Evolutionary conservation across 2,888 invertebrate species (phyloP).

Genomic region (Caenorhabditis doughertyi): DNA sequence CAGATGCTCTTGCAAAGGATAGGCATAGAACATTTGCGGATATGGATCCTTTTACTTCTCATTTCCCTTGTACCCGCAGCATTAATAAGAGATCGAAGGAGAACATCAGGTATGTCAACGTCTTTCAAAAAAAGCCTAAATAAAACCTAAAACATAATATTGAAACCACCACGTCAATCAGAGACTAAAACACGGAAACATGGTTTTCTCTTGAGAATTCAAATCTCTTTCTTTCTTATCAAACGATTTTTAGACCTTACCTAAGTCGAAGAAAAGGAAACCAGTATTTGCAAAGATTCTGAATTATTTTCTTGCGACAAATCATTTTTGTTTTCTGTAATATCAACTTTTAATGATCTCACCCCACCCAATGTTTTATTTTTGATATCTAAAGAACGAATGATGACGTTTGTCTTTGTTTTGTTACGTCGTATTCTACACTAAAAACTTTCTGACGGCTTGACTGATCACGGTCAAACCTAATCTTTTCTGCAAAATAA

Average conservation of each 20-base stretch:
- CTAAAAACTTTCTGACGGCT: conserved; percentile 22
- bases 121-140: neutral
- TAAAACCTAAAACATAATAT: no score
- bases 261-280: neutral
- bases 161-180: neutral
- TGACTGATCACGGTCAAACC: conserved; percentile 27
- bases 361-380: neutral
- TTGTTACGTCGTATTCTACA: neutral
- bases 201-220: neutral
- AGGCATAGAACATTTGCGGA: conserved; percentile 67
- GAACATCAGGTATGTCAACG: conserved; percentile 42
- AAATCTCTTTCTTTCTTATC: no score
- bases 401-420: conserved; percentile 23
- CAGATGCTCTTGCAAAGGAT: conserved; percentile 69
- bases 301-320: neutral
- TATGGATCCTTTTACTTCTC: conserved; percentile 60
- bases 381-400: conserved; percentile 8
- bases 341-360: conserved; percentile 27
- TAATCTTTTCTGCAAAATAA: conserved; percentile 13
- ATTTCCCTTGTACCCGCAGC: conserved; percentile 59
- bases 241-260: neutral
- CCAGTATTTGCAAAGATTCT: conserved; percentile 19
- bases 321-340: conserved; percentile 8
- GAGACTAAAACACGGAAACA: conserved; percentile 25
- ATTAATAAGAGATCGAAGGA: conserved; percentile 47